phyloP scores from a whole-genome alignment of 1,140 invertebrate genomes.

The Apolygus lucorum region DNA sequence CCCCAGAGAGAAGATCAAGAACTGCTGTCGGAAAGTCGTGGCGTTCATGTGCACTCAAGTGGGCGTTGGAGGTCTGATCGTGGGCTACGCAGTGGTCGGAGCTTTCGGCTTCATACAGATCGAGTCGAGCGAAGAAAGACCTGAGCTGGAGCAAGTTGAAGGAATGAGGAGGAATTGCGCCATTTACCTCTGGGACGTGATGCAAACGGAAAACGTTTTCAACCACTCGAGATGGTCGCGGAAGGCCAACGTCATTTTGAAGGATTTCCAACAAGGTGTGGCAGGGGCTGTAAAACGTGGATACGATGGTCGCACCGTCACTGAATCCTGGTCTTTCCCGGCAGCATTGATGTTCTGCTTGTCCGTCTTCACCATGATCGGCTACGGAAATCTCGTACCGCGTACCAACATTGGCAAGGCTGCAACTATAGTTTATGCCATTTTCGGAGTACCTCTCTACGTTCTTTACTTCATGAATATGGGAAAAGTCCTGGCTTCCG shows the following conservation, averaged over 20 bases:
- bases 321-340: slow-evolving; percentile 73
- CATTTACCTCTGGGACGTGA: slow-evolving; percentile 61
- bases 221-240: slow-evolving; percentile 60
- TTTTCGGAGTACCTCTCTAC: slow-evolving; percentile 89
- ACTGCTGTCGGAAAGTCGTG: slow-evolving; percentile 72
- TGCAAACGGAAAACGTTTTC: slow-evolving; percentile 61
- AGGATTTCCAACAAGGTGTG: slow-evolving; percentile 61
- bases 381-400: slow-evolving; percentile 90
- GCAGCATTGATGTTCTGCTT: slow-evolving; percentile 78
- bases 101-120: slow-evolving; percentile 84
- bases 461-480: slow-evolving; percentile 83
- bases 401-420: slow-evolving; percentile 84
- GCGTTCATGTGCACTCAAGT: slow-evolving; percentile 91
- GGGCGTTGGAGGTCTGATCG: slow-evolving; percentile 87
- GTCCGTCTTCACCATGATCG: slow-evolving; percentile 86
- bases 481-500: slow-evolving; percentile 70
- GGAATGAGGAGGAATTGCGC: slow-evolving; percentile 47
- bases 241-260: slow-evolving; percentile 55
- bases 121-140: slow-evolving; percentile 60
- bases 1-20: slow-evolving; percentile 62
- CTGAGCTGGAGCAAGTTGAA: slow-evolving; percentile 44
- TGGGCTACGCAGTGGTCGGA: slow-evolving; percentile 89
- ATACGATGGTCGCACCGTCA: slow-evolving; percentile 61
- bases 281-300: slow-evolving; percentile 60
- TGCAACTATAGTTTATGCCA: slow-evolving; percentile 85